Conservation (phyloP, 2,888 invertebrate genomes). For the Brachyptera putata region DNA sequence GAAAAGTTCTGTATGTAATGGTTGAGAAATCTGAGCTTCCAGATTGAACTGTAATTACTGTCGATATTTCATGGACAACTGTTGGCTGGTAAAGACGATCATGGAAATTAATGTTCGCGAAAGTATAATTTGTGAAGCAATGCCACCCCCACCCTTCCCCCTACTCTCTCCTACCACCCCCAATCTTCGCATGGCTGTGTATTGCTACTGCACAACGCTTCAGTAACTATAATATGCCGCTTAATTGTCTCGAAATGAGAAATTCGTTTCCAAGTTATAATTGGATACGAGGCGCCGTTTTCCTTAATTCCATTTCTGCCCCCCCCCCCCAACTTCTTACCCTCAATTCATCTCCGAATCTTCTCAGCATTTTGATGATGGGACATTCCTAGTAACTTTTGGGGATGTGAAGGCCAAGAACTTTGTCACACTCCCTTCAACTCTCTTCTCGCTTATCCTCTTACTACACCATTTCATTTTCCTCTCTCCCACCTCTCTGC, state of each 20-base stretch:
- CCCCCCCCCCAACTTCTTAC: constrained; percentile 28
- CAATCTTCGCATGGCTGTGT: constrained; percentile 37
- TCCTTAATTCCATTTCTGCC: constrained; percentile 34
- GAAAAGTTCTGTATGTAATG: constrained; percentile 2
- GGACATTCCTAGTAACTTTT: constrained; percentile 27
- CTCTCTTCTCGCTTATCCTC: neutral
- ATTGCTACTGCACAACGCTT: constrained; percentile 44
- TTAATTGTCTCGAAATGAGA: constrained; percentile 55
- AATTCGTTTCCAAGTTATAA: constrained; percentile 55
- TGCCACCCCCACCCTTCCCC: neutral
- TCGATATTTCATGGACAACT: neutral
- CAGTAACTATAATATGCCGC: constrained; percentile 51
- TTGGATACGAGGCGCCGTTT: constrained; percentile 47
- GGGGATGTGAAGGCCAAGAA: constrained; percentile 27
- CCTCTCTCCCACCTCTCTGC: no score
- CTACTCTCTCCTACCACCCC: neutral
- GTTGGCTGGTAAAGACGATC: constrained; percentile 38
- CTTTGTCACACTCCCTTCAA: constrained; percentile 20
- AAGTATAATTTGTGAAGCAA: constrained; percentile 51
- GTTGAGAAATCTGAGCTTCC: neutral
- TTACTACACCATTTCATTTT: no score
- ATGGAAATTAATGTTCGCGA: constrained; percentile 52
- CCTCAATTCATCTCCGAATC: constrained; percentile 33
- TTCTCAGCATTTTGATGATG: constrained; percentile 32
- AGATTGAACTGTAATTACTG: neutral